phyloP scores from a whole-genome alignment of 2,888 invertebrate species.

The Drosophila neotestacea region DNA sequence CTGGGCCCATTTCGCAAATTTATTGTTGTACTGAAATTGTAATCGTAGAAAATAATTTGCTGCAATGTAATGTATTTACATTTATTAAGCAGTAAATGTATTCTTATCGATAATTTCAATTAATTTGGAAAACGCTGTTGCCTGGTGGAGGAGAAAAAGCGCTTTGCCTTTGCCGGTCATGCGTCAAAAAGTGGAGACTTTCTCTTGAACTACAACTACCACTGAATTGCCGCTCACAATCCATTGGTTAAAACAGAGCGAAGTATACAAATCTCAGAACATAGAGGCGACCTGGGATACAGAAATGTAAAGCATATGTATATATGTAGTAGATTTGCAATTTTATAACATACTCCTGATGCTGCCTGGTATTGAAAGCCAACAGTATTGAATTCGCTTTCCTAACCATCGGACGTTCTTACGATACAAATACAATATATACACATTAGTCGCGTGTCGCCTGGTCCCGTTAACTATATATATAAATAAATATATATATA shows the following conservation, averaged over 20 bases:
- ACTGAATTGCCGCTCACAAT: slow-evolving; percentile 8
- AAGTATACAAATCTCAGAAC: slow-evolving; percentile 19
- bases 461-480: slow-evolving; percentile 20
- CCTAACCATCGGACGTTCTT: slow-evolving; percentile 68
- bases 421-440: slow-evolving; percentile 17
- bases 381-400: slow-evolving; percentile 71
- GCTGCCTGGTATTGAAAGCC: slow-evolving; percentile 33
- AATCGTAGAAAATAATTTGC: too few species aligned
- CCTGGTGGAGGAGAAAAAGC: slow-evolving; percentile 20
- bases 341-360: slow-evolving; percentile 41
- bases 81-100: not conserved
- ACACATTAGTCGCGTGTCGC: slow-evolving; percentile 48
- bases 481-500: slow-evolving; percentile 12
- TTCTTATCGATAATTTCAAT: slow-evolving; percentile 22
- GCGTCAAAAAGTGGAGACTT: slow-evolving; percentile 48
- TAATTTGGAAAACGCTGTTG: not conserved
- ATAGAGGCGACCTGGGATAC: slow-evolving; percentile 47
- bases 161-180: slow-evolving; percentile 35
- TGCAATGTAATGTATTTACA: not conserved
- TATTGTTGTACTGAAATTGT: too few species aligned
- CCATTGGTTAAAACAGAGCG: slow-evolving; percentile 27
- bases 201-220: slow-evolving; percentile 11
- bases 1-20: too few species aligned
- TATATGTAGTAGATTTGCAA: slow-evolving; percentile 17
- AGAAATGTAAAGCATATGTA: slow-evolving; percentile 46